Conservation (phyloP, 2,113 vertebrate species). For the Bos javanicus region DNA sequence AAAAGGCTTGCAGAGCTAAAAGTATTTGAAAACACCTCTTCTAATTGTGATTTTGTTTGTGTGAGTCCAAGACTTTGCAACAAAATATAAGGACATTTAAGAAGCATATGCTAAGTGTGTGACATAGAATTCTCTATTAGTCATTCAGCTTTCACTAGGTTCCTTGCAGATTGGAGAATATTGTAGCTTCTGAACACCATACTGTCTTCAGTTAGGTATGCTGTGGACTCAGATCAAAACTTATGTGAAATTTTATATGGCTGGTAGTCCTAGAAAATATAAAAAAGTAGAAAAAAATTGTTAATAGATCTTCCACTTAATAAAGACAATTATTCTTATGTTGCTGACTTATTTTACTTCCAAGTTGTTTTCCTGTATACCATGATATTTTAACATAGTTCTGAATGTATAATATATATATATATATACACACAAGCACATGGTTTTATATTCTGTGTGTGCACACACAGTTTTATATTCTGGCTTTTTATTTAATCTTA, state of each 20-base stretch:
- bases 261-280: background rate
- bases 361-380: background rate
- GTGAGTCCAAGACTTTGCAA: background rate
- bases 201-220: background rate
- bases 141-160: background rate
- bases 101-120: background rate
- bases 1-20: background rate
- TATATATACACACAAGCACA: too few relatives aligned
- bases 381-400: background rate
- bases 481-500: background rate
- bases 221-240: background rate
- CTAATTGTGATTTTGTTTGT: background rate
- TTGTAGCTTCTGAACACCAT: background rate
- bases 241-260: background rate
- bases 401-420: background rate
- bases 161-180: background rate
- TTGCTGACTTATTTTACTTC: constrained; percentile 17
- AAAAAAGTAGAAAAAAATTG: background rate
- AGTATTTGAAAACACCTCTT: background rate
- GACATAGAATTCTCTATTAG: background rate
- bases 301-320: background rate
- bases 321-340: background rate
- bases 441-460: background rate
- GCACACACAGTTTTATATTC: background rate
- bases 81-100: background rate